Evolutionary conservation across 37 sponge, comb jelly and placozoan species (phyloP), one percentile per base, ranked within the genome.

Genomic region (Ianthella basta): DNA sequence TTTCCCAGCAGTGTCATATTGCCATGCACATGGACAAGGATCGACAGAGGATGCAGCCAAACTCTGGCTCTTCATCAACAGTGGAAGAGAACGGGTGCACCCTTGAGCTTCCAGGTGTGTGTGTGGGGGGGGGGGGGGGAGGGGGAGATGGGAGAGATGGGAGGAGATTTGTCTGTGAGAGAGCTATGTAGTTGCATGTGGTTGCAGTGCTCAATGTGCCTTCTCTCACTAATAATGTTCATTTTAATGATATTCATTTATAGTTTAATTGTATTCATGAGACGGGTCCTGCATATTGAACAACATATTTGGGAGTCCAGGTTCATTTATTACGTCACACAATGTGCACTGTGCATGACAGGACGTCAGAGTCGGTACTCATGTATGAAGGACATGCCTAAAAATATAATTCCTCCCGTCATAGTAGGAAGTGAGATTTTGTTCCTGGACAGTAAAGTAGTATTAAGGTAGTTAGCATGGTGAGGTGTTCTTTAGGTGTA

Each of bases 51-150:
- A 30, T 30, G 8, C 29, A 29, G 3, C 70, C 19, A 32, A n/a
- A n/a, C 1, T n/a, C 4, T 18, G 34, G 33, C 4, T 29, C 70
- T 29, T 4, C 34, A 1, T 30, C 34, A 35, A 13, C 70, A 29
- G 4, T 29, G 32, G 34, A 69, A 6, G 70, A 69, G 33, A 2
- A 4, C 1, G 70, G 34, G 27, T 30, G 34, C 34, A 6, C 35
- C 4, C 29, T 3, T 1, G 70, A 69, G 8, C 70, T 69, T 6
- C 70, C 70, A 29, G 70, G 70, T 69, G 70, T 69, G 70, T 69
- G 70, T 69, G 70, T 69, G 70, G 10, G 35, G 10, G 33, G 29
- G 33, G 29, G 70, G 29, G 33, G 29, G 35, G 29, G 70, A 6
- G 35, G 29, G 70, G 29, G 70, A 34, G 70, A 34, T 16, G 29